Base-by-base conservation (phyloP, 1,140 invertebrate genomes). In the Bombus superbus region DNA sequence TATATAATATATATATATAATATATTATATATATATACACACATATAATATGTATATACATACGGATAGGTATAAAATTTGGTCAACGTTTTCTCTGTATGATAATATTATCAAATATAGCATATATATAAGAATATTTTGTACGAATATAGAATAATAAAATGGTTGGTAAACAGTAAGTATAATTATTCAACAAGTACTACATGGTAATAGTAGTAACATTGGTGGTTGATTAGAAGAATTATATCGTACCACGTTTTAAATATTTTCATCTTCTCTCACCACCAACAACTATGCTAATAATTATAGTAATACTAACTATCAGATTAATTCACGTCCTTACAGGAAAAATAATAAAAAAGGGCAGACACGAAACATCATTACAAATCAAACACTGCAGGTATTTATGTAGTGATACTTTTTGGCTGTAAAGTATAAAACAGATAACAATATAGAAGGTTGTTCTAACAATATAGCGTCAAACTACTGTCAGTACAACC, bases 121-220 rank as follows among this genome's bases (percentile, higher is more conserved):
- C 80, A 88, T 89, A 88, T 92, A 88, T 89, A 88, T 92, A 89
- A 91, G 90, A 93, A 93, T 92, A 93, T 92, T 93, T 94, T 91
- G 92, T 92, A 93, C 87, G 87, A 92, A 92, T 94, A 90, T 88
- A 89, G 89, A 90, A 92, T 92, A 93, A 93, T 93, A 92, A 94
- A 93, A 92, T 93, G 90, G 83, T 90, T 88, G 86, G 87, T 91
- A 93, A 94, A 94, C 91, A 94, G 91, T 92, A 94, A 92, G 93
- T 94, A 94, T 93, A 94, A 94, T 93, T 93, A 94, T 93, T 94
- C 88, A 95, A 95, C 93, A 94, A 94, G 89, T 91, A 93, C 86
- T 92, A 94, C 88, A 90, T 89, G 74, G 38, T 92, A 92, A 95
- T 92, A 93, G 91, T 92, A 93, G 92, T 91, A 94, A 94, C 92